Percentiles rank a stretch among this genome's conserved stretches.
Evolutionary conservation across 2,797 vertebrate genomes (phyloP).

Genomic region (Eurystomus glaucurus): DNA sequence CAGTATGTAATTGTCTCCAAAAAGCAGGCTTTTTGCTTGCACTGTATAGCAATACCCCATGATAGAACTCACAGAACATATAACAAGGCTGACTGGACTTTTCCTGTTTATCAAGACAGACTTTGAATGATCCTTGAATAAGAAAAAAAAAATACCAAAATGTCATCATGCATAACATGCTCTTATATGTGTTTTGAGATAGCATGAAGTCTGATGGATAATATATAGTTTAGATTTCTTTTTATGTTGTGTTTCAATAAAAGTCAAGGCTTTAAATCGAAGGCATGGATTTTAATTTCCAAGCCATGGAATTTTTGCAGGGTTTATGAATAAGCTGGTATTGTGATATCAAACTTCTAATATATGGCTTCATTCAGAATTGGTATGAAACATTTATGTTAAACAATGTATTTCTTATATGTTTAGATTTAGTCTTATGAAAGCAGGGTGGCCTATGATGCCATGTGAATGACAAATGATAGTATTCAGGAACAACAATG

Average conservation of each 20-base stretch:
- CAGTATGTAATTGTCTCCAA: background rate
- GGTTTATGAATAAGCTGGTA: background rate
- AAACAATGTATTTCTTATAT: background rate
- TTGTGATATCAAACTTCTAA: background rate
- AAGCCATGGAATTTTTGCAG: background rate
- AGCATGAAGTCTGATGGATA: background rate
- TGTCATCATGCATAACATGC: background rate
- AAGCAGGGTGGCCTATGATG: background rate
- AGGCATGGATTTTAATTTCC: background rate
- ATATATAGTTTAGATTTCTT: background rate
- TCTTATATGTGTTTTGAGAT: fast-evolving
- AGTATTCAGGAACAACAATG: background rate
- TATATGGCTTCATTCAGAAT: background rate
- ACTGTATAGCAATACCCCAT: background rate
- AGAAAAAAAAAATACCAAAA: background rate
- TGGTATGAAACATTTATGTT: background rate
- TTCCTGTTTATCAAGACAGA: background rate
- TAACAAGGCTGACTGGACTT: background rate
- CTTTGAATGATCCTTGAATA: background rate
- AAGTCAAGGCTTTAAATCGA: background rate
- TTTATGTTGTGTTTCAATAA: background rate
- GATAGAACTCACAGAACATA: background rate
- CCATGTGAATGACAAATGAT: background rate
- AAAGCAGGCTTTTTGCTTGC: background rate
- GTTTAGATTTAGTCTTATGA: background rate